Evolutionary conservation across 1,140 invertebrate genomes (phyloP).

Genomic region (Ptiloglossa arizonensis): DNA sequence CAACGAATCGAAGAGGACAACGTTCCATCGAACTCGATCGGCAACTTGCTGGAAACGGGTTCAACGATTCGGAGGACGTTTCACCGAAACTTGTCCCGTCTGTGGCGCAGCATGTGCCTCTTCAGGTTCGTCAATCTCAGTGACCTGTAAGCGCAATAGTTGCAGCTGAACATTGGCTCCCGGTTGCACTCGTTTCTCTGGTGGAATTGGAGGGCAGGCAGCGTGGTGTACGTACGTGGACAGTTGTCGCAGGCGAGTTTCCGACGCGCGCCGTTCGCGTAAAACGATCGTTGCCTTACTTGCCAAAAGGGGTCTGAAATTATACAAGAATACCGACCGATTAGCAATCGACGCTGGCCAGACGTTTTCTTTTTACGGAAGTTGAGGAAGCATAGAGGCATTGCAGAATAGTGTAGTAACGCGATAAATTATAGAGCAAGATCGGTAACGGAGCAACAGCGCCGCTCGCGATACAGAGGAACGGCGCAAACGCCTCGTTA

Average conservation of each 20-base stretch:
- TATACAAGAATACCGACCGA: slow-evolving; percentile 3
- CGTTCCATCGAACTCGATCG: no score
- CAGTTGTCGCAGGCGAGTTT: slow-evolving; percentile 67
- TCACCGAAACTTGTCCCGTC: background rate
- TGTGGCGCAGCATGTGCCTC: slow-evolving; percentile 67
- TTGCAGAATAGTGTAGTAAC: background rate
- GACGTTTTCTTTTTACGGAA: background rate
- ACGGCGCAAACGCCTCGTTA: no score
- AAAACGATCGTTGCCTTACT: background rate
- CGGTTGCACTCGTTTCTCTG: slow-evolving; percentile 70
- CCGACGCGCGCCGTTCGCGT: background rate
- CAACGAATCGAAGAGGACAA: no score
- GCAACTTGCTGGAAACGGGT: no score
- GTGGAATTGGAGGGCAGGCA: slow-evolving; percentile 72
- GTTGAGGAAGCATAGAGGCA: background rate
- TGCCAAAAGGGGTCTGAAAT: slow-evolving; percentile 5
- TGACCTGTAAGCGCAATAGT: slow-evolving; percentile 65
- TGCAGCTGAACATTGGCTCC: slow-evolving; percentile 66
- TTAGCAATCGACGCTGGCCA: background rate
- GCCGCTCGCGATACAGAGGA: no score
- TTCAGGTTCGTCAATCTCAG: slow-evolving; percentile 60
- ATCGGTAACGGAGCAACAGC: no score
- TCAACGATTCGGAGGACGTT: no score
- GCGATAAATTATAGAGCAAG: no score
- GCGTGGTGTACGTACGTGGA: slow-evolving; percentile 71